Base-by-base conservation (phyloP, 2,888 invertebrate genomes). In the Tenthredo amoena region DNA sequence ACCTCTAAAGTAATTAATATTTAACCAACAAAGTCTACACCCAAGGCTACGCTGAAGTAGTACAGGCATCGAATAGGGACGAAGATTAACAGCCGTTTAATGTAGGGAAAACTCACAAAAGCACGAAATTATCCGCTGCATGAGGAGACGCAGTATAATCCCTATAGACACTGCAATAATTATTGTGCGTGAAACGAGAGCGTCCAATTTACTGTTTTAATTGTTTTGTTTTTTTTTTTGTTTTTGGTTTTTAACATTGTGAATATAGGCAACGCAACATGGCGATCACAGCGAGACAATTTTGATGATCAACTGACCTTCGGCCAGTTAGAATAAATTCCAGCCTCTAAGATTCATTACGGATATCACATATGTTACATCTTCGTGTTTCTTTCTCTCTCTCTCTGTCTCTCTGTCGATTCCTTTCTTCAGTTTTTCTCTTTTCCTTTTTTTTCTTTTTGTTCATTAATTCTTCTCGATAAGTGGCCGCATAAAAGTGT, bases 251-350 rank as follows among this genome's bases (percentile, higher is more conserved):
- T 55, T 31, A 2, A 77, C 31, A 50, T 40, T 77, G 50, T 40
- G 40, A 31, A 5, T 55, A n/a, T 77, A 77, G 77, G 77, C 40
- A n/a, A 31, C 34, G 34, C 47, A 76, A 47, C 21, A 26, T 72
- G 72, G 76, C 76, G 31, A 55, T 55, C n/a, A 77, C 55, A 77
- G 77, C 77, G 77, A 77, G 50, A 86, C 62, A 85, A 68, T 84
- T 90, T 90, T 65, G 12, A 65, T 43, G 87, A 88, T 88, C 85
- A 87, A 91, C 91, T 91, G 91, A 91, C 91, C 91, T 92, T 89
- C 88, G 90, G 90, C 91, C 91, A 91, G 91, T 91, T 88, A 87
- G 68, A 87, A 88, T 87, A 86, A 72, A 72, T 72, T 72, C 40
- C 72, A n/a, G 18, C 72, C 12, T 26, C 31, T 68, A 68, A 68